These are phyloP conservation scores for Xylota sylvarum DNA, from an alignment of 2,888 invertebrate species.

Conservation along the genomic window DNA sequence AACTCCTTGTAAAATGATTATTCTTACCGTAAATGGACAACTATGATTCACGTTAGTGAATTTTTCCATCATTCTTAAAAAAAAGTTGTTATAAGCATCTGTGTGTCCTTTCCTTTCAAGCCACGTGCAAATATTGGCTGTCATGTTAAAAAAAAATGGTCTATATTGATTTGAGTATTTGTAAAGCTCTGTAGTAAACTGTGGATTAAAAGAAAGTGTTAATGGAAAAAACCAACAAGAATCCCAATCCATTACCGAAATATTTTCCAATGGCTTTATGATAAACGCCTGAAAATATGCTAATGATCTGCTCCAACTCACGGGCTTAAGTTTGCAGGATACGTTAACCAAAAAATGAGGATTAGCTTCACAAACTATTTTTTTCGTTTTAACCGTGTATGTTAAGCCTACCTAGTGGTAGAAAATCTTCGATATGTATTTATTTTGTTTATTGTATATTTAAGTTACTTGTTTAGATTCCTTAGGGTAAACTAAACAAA, in stretches of 20 bases:
- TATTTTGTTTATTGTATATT: too few species aligned
- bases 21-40: not conserved
- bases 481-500: too few species aligned
- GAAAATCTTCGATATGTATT: too few species aligned
- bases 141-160: not conserved
- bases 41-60: not conserved
- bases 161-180: not conserved
- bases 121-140: not conserved
- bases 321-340: not conserved
- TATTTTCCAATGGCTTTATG: not conserved
- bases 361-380: not conserved
- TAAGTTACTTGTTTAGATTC: too few species aligned
- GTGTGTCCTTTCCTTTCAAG: not conserved
- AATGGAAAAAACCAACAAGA: not conserved
- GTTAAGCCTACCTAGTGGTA: not conserved
- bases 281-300: not conserved
- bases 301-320: not conserved
- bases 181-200: not conserved
- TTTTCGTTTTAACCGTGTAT: not conserved
- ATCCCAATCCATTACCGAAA: not conserved
- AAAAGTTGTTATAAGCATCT: not conserved
- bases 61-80: not conserved
- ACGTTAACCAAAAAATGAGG: not conserved
- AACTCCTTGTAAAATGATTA: not conserved
- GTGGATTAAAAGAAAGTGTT: not conserved